Conservation (phyloP, 2,113 vertebrate species). For the Vidua macroura region DNA sequence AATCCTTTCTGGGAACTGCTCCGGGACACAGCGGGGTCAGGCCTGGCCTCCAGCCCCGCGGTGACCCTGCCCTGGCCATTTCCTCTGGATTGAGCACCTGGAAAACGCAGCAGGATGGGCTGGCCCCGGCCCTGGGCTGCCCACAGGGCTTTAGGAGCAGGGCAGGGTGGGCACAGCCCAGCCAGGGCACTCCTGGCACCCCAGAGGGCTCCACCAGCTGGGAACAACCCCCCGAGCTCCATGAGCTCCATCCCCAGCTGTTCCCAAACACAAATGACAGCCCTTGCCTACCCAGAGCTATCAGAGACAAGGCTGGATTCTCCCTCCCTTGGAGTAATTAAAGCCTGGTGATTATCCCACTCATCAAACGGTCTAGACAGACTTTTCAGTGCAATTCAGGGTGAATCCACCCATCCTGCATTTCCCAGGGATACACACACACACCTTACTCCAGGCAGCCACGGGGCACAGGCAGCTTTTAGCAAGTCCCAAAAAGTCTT, state of each 20-base stretch:
- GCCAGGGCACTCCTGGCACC: accelerated
- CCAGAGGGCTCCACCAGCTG: background rate
- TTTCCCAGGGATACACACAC: accelerated
- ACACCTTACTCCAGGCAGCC: background rate
- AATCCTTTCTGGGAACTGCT: conserved; percentile 36
- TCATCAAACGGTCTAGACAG: background rate
- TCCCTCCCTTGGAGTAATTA: background rate
- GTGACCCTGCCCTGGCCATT: background rate
- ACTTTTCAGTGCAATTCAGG: background rate
- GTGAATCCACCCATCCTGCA: background rate
- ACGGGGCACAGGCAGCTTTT: background rate
- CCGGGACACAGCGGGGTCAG: background rate
- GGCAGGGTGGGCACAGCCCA: background rate
- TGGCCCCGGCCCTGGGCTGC: accelerated
- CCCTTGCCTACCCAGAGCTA: background rate
- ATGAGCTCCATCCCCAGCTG: background rate
- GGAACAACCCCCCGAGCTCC: background rate
- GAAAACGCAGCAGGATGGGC: background rate
- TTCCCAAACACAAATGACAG: background rate
- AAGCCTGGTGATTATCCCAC: conserved; percentile 9
- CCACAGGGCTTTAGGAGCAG: accelerated
- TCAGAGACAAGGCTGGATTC: background rate
- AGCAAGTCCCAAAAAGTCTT: accelerated
- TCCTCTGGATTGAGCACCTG: accelerated
- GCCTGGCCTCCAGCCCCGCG: background rate